phyloP scores from a whole-genome alignment of 1,140 invertebrate genomes.

The Delia radicum region DNA sequence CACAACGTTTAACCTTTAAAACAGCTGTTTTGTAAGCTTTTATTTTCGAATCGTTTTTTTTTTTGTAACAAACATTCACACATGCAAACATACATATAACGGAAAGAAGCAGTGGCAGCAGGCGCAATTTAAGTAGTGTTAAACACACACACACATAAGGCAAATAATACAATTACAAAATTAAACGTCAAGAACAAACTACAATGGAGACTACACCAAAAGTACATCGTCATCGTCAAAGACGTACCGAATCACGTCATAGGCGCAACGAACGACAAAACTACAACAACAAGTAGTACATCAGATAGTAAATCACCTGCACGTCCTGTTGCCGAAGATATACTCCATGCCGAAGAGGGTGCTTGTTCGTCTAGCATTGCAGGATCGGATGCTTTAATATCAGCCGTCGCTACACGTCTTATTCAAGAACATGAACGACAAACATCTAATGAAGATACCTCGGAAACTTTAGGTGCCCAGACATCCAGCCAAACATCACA shows the following conservation, averaged over 20 bases:
- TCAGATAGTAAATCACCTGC: conserved; percentile 22
- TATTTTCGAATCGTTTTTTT: not conserved
- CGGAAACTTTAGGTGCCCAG: not conserved
- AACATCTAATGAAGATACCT: conserved; percentile 4
- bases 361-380: not conserved
- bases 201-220: conserved; percentile 45
- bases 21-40: conserved; percentile 10
- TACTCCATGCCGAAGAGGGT: conserved; percentile 15
- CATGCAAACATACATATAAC: not conserved
- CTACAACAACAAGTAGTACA: conserved; percentile 26
- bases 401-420: not conserved
- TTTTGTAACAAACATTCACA: too few relatives aligned
- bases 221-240: conserved; percentile 53
- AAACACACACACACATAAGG: not conserved
- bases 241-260: conserved; percentile 45
- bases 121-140: not conserved
- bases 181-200: too few relatives aligned
- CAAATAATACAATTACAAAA: too few relatives aligned
- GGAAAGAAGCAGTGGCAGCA: not conserved
- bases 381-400: not conserved
- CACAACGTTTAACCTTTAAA: conserved; percentile 12
- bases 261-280: conserved; percentile 36
- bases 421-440: conserved; percentile 2
- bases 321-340: conserved; percentile 12
- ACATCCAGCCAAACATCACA: conserved; percentile 26